Base-by-base conservation (phyloP, 1,140 invertebrate genomes). In the Bombus sibiricus region DNA sequence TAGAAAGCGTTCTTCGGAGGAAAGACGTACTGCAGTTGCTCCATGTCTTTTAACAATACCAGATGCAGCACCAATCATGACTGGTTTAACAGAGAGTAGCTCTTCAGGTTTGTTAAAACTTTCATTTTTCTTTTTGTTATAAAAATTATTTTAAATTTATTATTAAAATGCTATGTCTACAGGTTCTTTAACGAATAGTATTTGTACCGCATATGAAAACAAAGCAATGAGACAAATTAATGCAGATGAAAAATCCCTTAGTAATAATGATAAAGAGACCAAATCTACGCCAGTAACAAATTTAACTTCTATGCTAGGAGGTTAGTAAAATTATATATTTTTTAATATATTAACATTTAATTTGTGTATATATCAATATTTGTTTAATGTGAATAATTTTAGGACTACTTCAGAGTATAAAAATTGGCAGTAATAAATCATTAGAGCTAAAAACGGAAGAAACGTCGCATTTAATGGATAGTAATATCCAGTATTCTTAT, bases 131-230 rank as follows among this genome's bases (percentile, higher is more conserved):
- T 5, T 28, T 28, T 66, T 74, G 9, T 73, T 32, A 18, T 66
- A 75, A 47, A 72, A 66, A 43, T 72, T n/a, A 81, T 76, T 82
- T 62, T 68, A 39, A 6, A 64, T 57, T 64, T 57, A 12, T 69
- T 13, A 75, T 39, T 68, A 28, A 72, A 66, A 41, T 22, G 32
- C 72, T 68, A 39, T 64, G 28, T 92, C 92, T 89, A 22, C 83
- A 95, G 95, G 96, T 59, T 96, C 96, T 12, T 94, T 96, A 77
- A 96, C 96, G 71, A 96, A 96, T 85, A 96, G 96, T 91, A 94
- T 97, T 71, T 96, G 96, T 86, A 96, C 96, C 10, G 93, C 96
- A 41, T 96, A 96, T 90, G 96, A 97, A 92, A 96, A 94, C 87
- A 94, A 91, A 89, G 77, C 83, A 41, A 74, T 85, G 12, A 93